Percentiles rank a stretch among this genome's conserved stretches.
Conservation (phyloP, 2,797 vertebrate genomes). For the Betta splendens region DNA sequence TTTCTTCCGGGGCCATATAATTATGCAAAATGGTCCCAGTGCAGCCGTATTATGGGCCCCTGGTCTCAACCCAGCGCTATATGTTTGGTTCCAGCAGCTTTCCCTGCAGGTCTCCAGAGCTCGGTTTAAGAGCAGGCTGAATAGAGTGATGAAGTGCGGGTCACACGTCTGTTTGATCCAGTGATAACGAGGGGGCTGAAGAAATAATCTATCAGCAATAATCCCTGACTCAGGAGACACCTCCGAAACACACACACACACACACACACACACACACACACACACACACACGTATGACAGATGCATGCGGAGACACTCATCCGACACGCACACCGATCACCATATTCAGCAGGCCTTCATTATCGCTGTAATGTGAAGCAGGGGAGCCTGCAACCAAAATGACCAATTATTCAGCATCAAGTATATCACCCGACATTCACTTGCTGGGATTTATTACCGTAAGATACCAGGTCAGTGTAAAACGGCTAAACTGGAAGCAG, state of each 20-base stretch:
- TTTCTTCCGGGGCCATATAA: conserved; percentile 48
- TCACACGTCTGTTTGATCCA: conserved; percentile 82
- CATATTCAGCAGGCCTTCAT: conserved; percentile 84
- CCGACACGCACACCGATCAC: conserved; percentile 70
- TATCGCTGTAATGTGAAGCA: conserved; percentile 80
- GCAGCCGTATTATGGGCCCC: conserved; percentile 67
- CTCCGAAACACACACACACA: conserved; percentile 51
- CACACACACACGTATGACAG: conserved; percentile 61
- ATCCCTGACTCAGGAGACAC: conserved; percentile 83
- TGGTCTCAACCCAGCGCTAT: conserved; percentile 51
- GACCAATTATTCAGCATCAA: conserved; percentile 81
- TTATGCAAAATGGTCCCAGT: conserved; percentile 76
- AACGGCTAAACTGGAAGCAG: conserved; percentile 63
- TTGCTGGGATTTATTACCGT: conserved; percentile 73
- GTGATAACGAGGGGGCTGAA: conserved; percentile 82
- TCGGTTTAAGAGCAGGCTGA: conserved; percentile 78
- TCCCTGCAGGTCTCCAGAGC: conserved; percentile 75
- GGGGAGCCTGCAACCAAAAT: conserved; percentile 80
- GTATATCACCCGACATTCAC: conserved; percentile 69
- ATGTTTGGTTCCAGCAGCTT: conserved; percentile 68
- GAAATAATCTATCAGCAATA: conserved; percentile 84
- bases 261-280: conserved; percentile 12
- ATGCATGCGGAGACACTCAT: conserved; percentile 59
- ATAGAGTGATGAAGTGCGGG: conserved; percentile 80
- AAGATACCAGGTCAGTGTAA: conserved; percentile 67